Evolutionary conservation across 1,140 invertebrate genomes (phyloP), one percentile per base, ranked within the genome.

Genomic region (Lordiphosa stackelbergi): DNA sequence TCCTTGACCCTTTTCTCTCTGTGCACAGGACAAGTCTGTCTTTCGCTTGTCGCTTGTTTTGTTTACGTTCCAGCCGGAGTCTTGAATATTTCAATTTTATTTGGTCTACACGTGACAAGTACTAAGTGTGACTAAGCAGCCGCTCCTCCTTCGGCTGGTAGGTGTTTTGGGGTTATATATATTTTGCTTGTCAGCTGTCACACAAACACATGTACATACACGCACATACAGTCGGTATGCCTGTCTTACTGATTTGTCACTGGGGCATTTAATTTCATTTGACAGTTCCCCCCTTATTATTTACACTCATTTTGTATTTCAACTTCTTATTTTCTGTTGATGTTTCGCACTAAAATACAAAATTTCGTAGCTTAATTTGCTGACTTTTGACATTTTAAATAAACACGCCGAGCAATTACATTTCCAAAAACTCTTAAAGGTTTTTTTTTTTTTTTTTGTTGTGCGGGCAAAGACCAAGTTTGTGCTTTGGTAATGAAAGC

Each of bases 61-160:
- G 42, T 53, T 52, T 66, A 38, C 28, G 54, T 36, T 49, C 19
- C n/a, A 36, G 31, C 22, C 24, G 38, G 28, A 49, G 51, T 57
- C 53, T 62, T 70, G 70, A 66, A 78, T 74, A 78, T 79, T 78
- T 78, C 60, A 70, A 79, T 78, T 78, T 79, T 66, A 70, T 77
- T 78, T 77, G 73, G 73, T 69, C 69, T 73, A 73, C 69, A 77
- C 73, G 74, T 78, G 66, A 70, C 66, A 74, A 66, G 57, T 69
- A 57, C 43, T 54, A 66, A 66, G 64, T 58, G 64, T 47, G 36
- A 31, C 22, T 37, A 47, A 47, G 43, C 22, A 24, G 22, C 22
- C 22, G 19, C 19, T 19, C 19, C 19, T 19, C 19, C 19, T 19
- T 19, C 19, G 19, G 19, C 3, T 12, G 24, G 22, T 8, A 36